Conservation (phyloP, 2,888 invertebrate species). For the Salticus scenicus region DNA sequence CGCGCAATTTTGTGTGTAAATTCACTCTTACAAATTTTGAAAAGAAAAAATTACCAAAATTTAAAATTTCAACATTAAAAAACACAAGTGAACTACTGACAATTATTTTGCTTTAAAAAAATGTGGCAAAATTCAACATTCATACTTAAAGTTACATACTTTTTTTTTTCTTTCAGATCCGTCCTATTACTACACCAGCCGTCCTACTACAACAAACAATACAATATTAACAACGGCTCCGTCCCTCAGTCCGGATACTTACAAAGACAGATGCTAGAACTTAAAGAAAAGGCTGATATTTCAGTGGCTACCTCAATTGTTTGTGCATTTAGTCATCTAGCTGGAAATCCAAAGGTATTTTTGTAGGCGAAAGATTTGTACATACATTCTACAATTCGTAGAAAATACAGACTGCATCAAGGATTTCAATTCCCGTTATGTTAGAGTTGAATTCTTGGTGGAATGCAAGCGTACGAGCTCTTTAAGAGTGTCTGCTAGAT, state of each 20-base stretch:
- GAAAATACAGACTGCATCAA: neutral
- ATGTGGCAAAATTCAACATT: no score
- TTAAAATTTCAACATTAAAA: no score
- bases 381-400: constrained; percentile 24
- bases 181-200: constrained; percentile 59
- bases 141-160: neutral
- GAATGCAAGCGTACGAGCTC: neutral
- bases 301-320: constrained; percentile 62
- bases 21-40: no score
- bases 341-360: constrained; percentile 49
- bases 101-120: no score
- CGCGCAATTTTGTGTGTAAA: no score
- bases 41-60: no score
- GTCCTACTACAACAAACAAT: constrained; percentile 45
- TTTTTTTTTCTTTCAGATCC: constrained; percentile 40
- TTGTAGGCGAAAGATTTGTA: constrained; percentile 34
- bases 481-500: neutral
- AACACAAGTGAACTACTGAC: no score
- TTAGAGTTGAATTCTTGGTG: neutral
- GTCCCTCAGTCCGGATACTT: constrained; percentile 62
- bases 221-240: constrained; percentile 60
- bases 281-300: constrained; percentile 36
- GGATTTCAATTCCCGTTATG: neutral
- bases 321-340: constrained; percentile 47
- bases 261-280: constrained; percentile 66